Evolutionary conservation across 1,140 invertebrate species (phyloP), one percentile per base, ranked within the genome.

Genomic region (Rhysida immarginata): DNA sequence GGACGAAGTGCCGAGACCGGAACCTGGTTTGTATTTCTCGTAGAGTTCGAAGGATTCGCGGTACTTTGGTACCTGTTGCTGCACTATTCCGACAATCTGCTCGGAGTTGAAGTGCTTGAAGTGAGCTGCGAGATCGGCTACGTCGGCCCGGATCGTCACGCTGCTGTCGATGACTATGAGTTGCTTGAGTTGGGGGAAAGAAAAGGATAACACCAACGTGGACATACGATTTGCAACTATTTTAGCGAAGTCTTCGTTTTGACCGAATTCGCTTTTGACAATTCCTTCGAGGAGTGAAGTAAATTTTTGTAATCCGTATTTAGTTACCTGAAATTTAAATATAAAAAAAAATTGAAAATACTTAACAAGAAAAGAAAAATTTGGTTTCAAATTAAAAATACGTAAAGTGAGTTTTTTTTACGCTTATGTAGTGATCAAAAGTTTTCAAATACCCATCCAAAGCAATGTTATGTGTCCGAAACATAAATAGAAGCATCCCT

Each of bases 121-220:
- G 11, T 55, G 54, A 14, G 48, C 46, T 45, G 53, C 59, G 14
- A 62, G 50, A 2, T 59, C 48, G 14, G 29, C 57, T 14, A 62
- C 57, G 51, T 62, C 54, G 23, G 54, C 43, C 25, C 52, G 57
- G 13, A 62, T 54, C 13, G 50, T 53, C 2, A 62, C 16, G 2
- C 41, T 21, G 14, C 35, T 41, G 26, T 54, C 41, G 2, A 61
- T 16, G 26, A 62, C 59, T 20, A 62, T 57, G 16, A 56, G 18
- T 2, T 52, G 44, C 16, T 61, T 53, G 2, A 61, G 25, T 21
- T 58, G 21, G 2, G 18, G 5, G 57, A 62, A 61, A 23, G 52
- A 42, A 41, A 58, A 62, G 14, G 56, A 56, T 18, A 62, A 54
- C 11, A 61, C 23, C 18, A 62, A 26, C 20, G 59, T 57, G 13